A percentile compares a stretch with the other conserved stretches of the same genome.
Evolutionary conservation across 2,797 vertebrate genomes (phyloP).

Genomic region (Sardinella longiceps): DNA sequence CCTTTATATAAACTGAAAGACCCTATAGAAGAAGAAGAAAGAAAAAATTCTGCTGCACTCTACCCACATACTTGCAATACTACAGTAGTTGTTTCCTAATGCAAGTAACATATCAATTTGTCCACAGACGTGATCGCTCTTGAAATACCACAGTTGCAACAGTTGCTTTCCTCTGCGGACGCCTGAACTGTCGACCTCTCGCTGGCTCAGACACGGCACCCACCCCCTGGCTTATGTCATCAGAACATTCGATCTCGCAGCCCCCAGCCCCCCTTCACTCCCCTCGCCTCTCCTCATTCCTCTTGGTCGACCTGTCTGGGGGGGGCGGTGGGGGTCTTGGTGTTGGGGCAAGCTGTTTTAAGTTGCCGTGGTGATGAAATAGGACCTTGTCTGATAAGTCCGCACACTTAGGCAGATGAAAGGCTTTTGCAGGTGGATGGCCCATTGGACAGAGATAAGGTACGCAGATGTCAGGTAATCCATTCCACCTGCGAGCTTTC

Average conservation of each 20-base stretch:
- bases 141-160: conserved; percentile 36
- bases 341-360: conserved; percentile 31
- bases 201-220: conserved; percentile 23
- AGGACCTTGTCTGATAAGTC: conserved; percentile 33
- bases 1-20: background rate
- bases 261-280: background rate
- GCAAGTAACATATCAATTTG: background rate
- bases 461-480: conserved; percentile 40
- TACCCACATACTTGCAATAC: conserved; percentile 23
- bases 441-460: conserved; percentile 42
- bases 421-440: conserved; percentile 35
- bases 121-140: conserved; percentile 34
- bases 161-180: conserved; percentile 39
- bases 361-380: conserved; percentile 43
- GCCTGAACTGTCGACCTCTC: conserved; percentile 35
- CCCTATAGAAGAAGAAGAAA: background rate
- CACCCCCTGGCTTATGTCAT: conserved; percentile 39
- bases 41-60: background rate
- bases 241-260: background rate
- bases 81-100: conserved; percentile 36
- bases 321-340: no score
- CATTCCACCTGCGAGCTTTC: conserved; percentile 42
- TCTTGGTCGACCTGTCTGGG: conserved; percentile 5
- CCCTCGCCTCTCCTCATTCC: background rate
- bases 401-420: conserved; percentile 34